phyloP scores from a whole-genome alignment of 2,113 vertebrate genomes.

The Lynx canadensis region DNA sequence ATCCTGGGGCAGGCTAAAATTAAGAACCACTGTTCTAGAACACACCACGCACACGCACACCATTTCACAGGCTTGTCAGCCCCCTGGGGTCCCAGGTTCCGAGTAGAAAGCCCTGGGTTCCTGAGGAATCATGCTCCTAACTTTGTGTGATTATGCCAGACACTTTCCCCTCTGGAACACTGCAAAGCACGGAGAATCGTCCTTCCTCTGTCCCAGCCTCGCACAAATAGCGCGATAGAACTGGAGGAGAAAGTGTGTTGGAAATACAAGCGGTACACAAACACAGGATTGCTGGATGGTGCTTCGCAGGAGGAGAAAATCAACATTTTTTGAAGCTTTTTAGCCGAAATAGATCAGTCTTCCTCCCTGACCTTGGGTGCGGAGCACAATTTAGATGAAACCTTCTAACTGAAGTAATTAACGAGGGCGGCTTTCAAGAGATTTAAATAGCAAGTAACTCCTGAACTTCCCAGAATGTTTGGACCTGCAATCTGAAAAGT shows the following conservation, averaged over 20 bases:
- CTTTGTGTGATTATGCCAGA: neutral
- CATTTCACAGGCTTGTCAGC: neutral
- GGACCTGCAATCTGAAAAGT: slow-evolving; percentile 82
- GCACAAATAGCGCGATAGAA: slow-evolving; percentile 3
- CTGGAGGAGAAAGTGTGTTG: slow-evolving; percentile 43
- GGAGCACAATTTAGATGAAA: slow-evolving; percentile 80
- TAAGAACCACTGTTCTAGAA: neutral
- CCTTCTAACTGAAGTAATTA: slow-evolving; percentile 87
- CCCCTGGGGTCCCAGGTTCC: neutral
- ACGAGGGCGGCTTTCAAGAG: slow-evolving; percentile 85
- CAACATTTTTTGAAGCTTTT: slow-evolving; percentile 75
- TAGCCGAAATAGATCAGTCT: slow-evolving; percentile 62
- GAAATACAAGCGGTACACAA: slow-evolving; percentile 64
- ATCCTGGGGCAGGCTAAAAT: neutral
- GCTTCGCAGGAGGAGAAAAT: slow-evolving; percentile 58
- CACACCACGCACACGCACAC: rapidly evolving
- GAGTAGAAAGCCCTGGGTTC: neutral
- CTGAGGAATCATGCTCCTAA: neutral
- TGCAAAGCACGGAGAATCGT: neutral
- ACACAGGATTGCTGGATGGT: slow-evolving; percentile 43
- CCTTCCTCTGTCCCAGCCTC: slow-evolving; percentile 52
- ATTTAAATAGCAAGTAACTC: slow-evolving; percentile 85
- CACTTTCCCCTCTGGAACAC: neutral
- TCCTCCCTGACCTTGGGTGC: slow-evolving; percentile 81
- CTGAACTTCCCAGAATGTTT: slow-evolving; percentile 86